Conservation (phyloP, 2,113 vertebrate genomes). For the Pedetes capensis region DNA sequence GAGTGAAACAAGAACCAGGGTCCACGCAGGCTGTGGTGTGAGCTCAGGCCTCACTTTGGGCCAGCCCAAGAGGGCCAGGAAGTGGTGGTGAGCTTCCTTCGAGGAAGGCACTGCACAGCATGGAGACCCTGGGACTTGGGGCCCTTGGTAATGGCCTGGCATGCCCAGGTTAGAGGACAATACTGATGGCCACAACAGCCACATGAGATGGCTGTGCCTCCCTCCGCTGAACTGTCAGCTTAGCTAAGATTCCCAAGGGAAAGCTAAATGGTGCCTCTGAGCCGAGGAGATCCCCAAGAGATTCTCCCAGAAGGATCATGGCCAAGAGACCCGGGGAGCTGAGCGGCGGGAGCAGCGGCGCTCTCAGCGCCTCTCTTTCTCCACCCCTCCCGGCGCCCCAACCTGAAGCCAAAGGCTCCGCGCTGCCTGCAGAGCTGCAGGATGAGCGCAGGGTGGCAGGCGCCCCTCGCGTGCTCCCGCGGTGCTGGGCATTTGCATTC, state of each 20-base stretch:
- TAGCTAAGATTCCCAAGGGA: background rate
- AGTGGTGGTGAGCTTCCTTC: background rate
- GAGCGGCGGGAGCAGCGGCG: accelerated
- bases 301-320: background rate
- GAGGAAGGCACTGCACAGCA: background rate
- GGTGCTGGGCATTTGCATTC: background rate
- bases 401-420: too few species aligned
- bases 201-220: background rate
- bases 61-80: background rate
- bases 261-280: background rate
- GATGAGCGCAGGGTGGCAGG: background rate
- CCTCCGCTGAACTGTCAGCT: background rate
- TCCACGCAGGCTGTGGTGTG: background rate
- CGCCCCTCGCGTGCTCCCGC: background rate
- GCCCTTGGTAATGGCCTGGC: background rate
- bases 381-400: accelerated
- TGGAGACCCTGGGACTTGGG: background rate
- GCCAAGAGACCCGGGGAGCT: background rate
- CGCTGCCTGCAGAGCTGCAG: background rate
- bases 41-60: background rate
- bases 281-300: background rate
- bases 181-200: background rate
- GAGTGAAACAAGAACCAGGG: background rate
- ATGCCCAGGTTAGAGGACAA: background rate
- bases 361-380: accelerated